Conservation (phyloP, 1,140 invertebrate species). For the Drosophila kanapiae region DNA sequence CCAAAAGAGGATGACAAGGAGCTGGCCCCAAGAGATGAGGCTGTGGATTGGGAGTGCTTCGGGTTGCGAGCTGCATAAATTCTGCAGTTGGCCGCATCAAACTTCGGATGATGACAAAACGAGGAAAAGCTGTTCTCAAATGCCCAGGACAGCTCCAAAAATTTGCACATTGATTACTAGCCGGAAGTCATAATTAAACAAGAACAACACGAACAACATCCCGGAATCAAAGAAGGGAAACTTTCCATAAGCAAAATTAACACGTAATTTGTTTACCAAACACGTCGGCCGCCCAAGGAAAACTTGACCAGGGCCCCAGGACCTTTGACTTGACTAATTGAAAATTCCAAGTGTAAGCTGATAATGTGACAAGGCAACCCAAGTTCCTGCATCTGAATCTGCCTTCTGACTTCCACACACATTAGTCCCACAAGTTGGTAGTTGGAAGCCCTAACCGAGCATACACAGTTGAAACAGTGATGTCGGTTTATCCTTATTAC, state of each 20-base stretch:
- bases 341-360: constrained; percentile 77
- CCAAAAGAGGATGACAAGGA: constrained; percentile 31
- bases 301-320: constrained; percentile 64
- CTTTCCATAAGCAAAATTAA: constrained; percentile 71
- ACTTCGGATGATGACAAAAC: constrained; percentile 56
- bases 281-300: constrained; percentile 49
- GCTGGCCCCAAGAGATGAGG: constrained; percentile 4
- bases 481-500: constrained; percentile 1
- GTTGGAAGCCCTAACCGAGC: not conserved
- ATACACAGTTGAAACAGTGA: constrained; percentile 3
- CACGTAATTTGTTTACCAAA: constrained; percentile 83
- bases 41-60: not conserved
- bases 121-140: constrained; percentile 59
- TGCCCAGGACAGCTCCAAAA: constrained; percentile 55
- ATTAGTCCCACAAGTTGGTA: constrained; percentile 27
- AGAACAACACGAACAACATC: constrained; percentile 33
- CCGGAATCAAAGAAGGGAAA: constrained; percentile 44
- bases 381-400: constrained; percentile 38
- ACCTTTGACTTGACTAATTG: constrained; percentile 71
- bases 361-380: constrained; percentile 62
- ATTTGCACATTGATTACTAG: constrained; percentile 82
- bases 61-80: constrained; percentile 64
- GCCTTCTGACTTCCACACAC: constrained; percentile 31
- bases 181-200: constrained; percentile 83
- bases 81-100: constrained; percentile 62